Conservation (phyloP, 1,140 invertebrate species). For the Steinernema feltiae region DNA sequence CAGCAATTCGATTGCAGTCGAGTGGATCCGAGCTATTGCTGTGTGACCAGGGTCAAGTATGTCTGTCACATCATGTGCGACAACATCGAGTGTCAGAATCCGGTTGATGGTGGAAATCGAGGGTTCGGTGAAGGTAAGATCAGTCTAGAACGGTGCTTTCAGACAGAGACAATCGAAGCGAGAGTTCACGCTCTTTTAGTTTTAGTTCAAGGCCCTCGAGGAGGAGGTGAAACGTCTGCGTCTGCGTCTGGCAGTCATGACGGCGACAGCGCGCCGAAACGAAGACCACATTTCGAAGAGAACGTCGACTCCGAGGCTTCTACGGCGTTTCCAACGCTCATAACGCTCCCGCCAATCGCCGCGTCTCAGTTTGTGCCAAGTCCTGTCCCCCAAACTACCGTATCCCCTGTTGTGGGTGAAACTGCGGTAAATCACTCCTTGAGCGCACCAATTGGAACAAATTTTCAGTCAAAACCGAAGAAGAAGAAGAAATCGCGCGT, state of each 20-base stretch:
- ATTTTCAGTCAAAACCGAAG: neutral
- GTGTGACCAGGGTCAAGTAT: neutral
- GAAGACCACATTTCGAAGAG: neutral
- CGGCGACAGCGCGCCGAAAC: neutral
- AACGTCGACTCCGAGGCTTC: neutral
- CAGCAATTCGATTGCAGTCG: neutral
- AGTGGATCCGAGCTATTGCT: neutral
- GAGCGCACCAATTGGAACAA: too few species aligned
- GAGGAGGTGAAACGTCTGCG: neutral
- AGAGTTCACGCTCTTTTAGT: too few species aligned
- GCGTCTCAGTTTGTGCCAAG: neutral
- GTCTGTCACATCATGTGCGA: neutral
- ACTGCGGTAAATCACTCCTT: neutral
- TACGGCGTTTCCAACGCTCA: neutral
- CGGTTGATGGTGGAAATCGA: neutral
- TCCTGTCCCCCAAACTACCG: neutral
- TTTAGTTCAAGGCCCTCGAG: neutral
- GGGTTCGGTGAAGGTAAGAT: neutral
- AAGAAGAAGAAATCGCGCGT: constrained; percentile 1
- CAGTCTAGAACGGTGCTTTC: neutral
- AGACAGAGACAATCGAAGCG: too few species aligned
- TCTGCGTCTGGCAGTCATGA: neutral
- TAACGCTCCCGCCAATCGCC: neutral
- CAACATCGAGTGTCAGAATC: neutral
- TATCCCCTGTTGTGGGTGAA: neutral